Evolutionary conservation across 2,888 invertebrate species (phyloP).

Genomic region (Neocrepidodera transversa): DNA sequence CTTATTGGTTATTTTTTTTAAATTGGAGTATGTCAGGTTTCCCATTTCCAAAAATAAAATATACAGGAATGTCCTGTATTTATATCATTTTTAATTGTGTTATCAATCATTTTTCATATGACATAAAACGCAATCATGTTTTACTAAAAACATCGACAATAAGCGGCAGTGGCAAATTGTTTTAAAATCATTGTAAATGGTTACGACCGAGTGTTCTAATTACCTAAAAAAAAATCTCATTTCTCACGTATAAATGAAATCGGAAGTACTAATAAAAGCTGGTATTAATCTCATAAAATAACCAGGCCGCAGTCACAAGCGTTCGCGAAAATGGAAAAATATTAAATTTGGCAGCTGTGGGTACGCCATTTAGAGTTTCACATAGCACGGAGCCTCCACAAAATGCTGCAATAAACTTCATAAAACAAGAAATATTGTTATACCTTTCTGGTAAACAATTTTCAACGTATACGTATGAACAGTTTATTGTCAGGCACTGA

Average conservation of each 20-base stretch:
- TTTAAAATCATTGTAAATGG: conserved; percentile 3
- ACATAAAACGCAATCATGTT: neutral
- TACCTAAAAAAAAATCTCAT: conserved; percentile 9
- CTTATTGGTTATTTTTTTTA: too few relatives aligned
- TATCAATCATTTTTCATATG: neutral
- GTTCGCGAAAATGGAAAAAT: conserved; percentile 12
- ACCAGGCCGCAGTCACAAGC: neutral
- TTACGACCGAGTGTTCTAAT: neutral
- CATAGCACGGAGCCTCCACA: conserved; percentile 19
- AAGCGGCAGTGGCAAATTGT: neutral
- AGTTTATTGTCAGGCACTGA: conserved; percentile 8
- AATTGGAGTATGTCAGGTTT: too few relatives aligned
- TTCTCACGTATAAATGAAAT: neutral
- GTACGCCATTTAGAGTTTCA: conserved; percentile 18
- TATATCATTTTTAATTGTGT: too few relatives aligned
- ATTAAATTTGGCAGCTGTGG: conserved; percentile 24
- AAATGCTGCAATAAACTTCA: conserved; percentile 28
- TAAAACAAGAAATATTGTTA: conserved; percentile 28
- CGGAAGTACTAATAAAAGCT: conserved; percentile 4
- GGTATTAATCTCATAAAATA: conserved; percentile 6
- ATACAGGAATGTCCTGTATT: too few relatives aligned
- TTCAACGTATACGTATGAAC: conserved; percentile 25
- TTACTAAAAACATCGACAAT: neutral
- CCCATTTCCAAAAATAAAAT: too few relatives aligned
- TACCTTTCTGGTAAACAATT: conserved; percentile 28